A percentile compares a stretch with the other conserved stretches of the same genome.
phyloP scores from a whole-genome alignment of 2,797 vertebrate species.

The Clarias laeviceps region DNA sequence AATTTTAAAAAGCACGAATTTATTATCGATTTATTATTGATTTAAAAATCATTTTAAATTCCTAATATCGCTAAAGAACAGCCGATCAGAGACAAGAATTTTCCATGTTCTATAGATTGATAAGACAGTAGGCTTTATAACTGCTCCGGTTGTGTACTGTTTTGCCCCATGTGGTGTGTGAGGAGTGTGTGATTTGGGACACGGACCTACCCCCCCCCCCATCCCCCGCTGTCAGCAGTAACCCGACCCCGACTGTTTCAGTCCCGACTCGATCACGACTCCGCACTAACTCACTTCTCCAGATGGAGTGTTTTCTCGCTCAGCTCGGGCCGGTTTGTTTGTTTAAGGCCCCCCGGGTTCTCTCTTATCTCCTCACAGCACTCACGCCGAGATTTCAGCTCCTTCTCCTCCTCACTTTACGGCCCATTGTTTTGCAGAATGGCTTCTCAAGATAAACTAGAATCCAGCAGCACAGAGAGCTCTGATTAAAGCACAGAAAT shows the following conservation, averaged over 20 bases:
- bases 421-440: conserved; percentile 76
- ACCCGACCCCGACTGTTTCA: conserved; percentile 65
- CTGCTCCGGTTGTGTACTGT: neutral
- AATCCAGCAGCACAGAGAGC: conserved; percentile 22
- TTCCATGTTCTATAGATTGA: no score
- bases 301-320: conserved; percentile 66
- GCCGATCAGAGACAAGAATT: neutral
- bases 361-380: conserved; percentile 78
- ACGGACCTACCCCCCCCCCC: neutral
- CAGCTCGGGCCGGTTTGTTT: conserved; percentile 72
- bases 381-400: conserved; percentile 81
- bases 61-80: no score
- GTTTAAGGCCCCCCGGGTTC: conserved; percentile 66
- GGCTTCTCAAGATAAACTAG: conserved; percentile 71
- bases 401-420: conserved; percentile 66
- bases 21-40: neutral
- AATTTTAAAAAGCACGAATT: neutral
- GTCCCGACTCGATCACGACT: conserved; percentile 75
- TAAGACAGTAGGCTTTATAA: neutral
- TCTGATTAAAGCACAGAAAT: conserved; percentile 63
- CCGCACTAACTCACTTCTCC: conserved; percentile 74
- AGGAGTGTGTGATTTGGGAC: neutral
- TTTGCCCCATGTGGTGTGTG: neutral
- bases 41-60: neutral
- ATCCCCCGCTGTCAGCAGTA: conserved; percentile 52